Evolutionary conservation across 2,113 vertebrate genomes (phyloP).

Genomic region (Coryphaenoides rupestris): DNA sequence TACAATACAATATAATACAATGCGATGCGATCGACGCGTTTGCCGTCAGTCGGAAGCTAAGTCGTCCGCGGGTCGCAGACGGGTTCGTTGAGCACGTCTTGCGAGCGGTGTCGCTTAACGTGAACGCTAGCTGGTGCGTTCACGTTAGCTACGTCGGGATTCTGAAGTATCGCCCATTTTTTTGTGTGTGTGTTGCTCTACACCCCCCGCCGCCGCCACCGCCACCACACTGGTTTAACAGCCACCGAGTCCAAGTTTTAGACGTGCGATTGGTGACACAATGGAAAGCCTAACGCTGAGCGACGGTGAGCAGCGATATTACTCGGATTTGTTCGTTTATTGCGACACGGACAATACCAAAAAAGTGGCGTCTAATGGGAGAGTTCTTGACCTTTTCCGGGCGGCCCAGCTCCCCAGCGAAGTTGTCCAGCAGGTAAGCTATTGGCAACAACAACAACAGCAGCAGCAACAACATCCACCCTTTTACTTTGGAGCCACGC

Average conservation of each 20-base stretch:
- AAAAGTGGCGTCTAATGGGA: conserved; percentile 91
- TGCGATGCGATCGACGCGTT: conserved; percentile 7
- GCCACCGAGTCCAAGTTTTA: conserved; percentile 36
- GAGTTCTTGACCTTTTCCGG: conserved; percentile 93
- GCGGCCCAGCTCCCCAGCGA: conserved; percentile 94
- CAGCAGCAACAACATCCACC: too few species aligned
- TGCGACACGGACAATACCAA: conserved; percentile 97
- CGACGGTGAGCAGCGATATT: conserved; percentile 95
- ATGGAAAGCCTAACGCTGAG: conserved; percentile 95
- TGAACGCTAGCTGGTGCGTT: conserved; percentile 39
- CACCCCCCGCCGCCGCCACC: too few species aligned
- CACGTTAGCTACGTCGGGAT: conserved; percentile 41
- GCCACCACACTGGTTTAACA: conserved; percentile 48
- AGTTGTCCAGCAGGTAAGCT: conserved; percentile 88
- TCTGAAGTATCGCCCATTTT: conserved; percentile 67
- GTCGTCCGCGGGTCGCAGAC: not conserved
- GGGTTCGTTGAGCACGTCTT: not conserved
- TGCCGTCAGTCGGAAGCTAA: conserved; percentile 7
- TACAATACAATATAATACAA: not conserved
- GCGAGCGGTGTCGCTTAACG: conserved; percentile 46
- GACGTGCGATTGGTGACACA: conserved; percentile 36
- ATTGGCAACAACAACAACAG: conserved; percentile 19
- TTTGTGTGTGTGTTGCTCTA: too few species aligned
- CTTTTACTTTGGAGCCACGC: not conserved
- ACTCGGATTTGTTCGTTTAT: conserved; percentile 93